Evolutionary conservation across 2,113 vertebrate species (phyloP).

Genomic region (Paralichthys olivaceus): DNA sequence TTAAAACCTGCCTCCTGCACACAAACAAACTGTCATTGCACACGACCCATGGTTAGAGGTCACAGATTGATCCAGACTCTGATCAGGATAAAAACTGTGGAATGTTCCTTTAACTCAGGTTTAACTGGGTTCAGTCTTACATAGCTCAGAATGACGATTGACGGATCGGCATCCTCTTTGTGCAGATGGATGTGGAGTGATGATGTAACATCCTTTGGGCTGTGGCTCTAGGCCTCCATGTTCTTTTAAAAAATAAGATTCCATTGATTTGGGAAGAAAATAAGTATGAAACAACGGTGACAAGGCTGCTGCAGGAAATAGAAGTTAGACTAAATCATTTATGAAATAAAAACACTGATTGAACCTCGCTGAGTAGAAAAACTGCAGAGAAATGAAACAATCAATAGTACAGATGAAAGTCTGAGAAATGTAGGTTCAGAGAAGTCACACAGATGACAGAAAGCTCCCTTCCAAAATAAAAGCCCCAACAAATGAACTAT

Average conservation of each 20-base stretch:
- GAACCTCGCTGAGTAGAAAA: no score
- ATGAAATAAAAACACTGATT: no score
- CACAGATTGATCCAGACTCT: neutral
- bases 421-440: neutral
- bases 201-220: slow-evolving; percentile 82
- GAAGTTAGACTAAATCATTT: no score
- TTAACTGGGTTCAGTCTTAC: neutral
- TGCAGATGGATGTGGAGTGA: slow-evolving; percentile 25
- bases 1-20: slow-evolving; percentile 17
- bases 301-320: no score
- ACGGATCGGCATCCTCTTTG: slow-evolving; percentile 8
- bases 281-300: no score
- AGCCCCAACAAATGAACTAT: no score
- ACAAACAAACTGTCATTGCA: neutral
- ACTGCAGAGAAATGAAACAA: no score
- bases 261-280: no score
- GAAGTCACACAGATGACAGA: neutral
- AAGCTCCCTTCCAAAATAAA: no score
- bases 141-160: slow-evolving; percentile 77
- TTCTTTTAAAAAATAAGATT: slow-evolving; percentile 73
- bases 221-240: slow-evolving; percentile 84
- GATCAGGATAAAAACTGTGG: neutral
- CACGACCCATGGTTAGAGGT: neutral
- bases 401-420: no score
- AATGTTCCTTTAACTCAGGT: neutral